Conservation (phyloP, 1,140 invertebrate species). For the Lerema accius region DNA sequence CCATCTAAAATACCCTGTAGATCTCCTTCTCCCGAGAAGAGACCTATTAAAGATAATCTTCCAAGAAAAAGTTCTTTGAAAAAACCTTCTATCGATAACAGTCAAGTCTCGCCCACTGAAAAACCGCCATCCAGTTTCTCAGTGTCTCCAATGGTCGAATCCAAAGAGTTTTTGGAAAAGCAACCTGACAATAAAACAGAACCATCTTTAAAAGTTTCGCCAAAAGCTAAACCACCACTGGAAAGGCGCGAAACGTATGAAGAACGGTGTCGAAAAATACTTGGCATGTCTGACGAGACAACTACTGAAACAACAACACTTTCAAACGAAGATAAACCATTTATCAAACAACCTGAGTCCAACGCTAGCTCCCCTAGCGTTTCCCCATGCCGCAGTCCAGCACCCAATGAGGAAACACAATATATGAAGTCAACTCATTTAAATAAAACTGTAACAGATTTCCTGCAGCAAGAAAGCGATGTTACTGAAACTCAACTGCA, state of each 20-base stretch:
- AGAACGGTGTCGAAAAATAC: slow-evolving; percentile 86
- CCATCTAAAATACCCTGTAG: slow-evolving; percentile 71
- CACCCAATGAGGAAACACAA: slow-evolving; percentile 43
- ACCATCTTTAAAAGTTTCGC: slow-evolving; percentile 44
- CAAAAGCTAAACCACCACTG: slow-evolving; percentile 69
- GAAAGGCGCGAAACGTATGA: slow-evolving; percentile 87
- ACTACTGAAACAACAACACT: slow-evolving; percentile 50
- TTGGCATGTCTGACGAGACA: slow-evolving; percentile 83
- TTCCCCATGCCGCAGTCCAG: slow-evolving; percentile 52
- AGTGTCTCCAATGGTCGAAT: slow-evolving; percentile 63
- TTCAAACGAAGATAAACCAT: not conserved
- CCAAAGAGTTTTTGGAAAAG: slow-evolving; percentile 50
- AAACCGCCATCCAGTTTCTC: slow-evolving; percentile 71
- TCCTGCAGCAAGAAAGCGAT: slow-evolving; percentile 26
- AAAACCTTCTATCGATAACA: slow-evolving; percentile 59
- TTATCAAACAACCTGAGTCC: slow-evolving; percentile 3
- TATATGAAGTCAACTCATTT: not conserved
- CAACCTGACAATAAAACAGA: slow-evolving; percentile 46
- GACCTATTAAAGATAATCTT: slow-evolving; percentile 56
- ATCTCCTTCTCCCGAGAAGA: slow-evolving; percentile 71
- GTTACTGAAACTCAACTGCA: not conserved
- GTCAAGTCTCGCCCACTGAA: slow-evolving; percentile 58
- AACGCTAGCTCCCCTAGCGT: slow-evolving; percentile 31
- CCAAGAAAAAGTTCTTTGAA: slow-evolving; percentile 80
- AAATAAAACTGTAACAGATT: slow-evolving; percentile 42